phyloP scores from a whole-genome alignment of 2,888 invertebrate species.

The Sympetrum striolatum region DNA sequence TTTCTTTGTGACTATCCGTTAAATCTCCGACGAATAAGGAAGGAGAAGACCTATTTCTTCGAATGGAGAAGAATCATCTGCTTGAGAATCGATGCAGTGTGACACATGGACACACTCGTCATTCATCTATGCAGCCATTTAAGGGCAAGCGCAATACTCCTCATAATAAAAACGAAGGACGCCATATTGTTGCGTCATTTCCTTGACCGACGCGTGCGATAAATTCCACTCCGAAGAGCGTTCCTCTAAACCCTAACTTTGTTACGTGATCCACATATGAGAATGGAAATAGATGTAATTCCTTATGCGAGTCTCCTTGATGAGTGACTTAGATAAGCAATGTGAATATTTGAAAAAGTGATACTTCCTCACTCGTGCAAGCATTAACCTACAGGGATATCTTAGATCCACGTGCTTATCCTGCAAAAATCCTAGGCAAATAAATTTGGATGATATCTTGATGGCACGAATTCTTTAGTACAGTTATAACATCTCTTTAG shows the following conservation, averaged over 20 bases:
- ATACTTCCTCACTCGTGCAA: neutral
- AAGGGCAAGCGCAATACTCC: neutral
- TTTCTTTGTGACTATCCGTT: too few species aligned
- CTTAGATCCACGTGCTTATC: neutral
- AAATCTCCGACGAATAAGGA: too few species aligned
- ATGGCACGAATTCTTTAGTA: neutral
- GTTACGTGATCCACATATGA: neutral
- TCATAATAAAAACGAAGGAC: neutral
- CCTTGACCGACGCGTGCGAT: neutral
- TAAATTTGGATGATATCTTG: neutral
- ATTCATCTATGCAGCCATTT: neutral
- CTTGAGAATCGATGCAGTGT: too few species aligned
- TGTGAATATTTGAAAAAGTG: neutral
- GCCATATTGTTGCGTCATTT: neutral
- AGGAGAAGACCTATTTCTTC: too few species aligned
- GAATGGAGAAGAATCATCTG: too few species aligned
- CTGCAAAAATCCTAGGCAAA: neutral
- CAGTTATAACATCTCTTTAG: too few species aligned
- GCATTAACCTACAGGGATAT: neutral
- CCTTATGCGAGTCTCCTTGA: neutral
- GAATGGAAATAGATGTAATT: neutral
- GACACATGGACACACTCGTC: neutral
- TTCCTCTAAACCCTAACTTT: neutral
- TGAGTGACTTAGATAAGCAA: neutral
- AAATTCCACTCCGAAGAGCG: neutral